phyloP scores from a whole-genome alignment of 2,888 invertebrate genomes.

The Adelphocoris suturalis region DNA sequence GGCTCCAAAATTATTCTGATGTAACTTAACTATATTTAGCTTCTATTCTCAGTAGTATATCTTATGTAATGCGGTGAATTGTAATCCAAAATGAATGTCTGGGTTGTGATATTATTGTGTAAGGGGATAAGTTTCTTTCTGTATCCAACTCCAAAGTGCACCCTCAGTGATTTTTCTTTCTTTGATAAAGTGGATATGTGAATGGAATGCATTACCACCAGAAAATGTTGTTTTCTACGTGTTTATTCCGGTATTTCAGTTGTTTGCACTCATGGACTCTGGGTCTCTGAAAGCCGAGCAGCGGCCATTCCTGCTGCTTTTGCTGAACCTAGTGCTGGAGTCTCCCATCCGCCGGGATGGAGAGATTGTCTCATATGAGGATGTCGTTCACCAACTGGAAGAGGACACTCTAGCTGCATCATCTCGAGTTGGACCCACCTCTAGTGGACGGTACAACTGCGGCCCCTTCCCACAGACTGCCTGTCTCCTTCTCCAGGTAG shows the following conservation, averaged over 20 bases:
- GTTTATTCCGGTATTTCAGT: conserved; percentile 79
- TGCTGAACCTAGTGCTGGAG: conserved; percentile 87
- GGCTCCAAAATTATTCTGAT: too few species aligned
- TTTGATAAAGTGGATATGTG: too few species aligned
- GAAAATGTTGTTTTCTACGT: too few species aligned
- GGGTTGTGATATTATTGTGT: too few species aligned
- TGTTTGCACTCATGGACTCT: conserved; percentile 87
- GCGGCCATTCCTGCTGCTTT: conserved; percentile 87
- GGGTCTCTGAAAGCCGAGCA: conserved; percentile 81
- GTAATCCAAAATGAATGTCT: too few species aligned
- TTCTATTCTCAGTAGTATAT: too few species aligned
- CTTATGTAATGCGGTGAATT: too few species aligned
- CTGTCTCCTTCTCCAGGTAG: conserved; percentile 84
- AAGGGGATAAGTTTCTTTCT: too few species aligned
- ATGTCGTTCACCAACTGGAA: conserved; percentile 89
- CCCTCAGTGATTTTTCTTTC: too few species aligned
- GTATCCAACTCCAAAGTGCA: too few species aligned
- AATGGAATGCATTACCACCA: too few species aligned
- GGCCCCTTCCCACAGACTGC: conserved; percentile 87
- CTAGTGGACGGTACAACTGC: conserved; percentile 83
- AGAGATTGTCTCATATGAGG: conserved; percentile 83
- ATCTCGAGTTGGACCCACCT: conserved; percentile 84
- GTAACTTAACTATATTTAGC: too few species aligned
- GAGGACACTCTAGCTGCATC: conserved; percentile 85
- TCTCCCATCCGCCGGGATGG: conserved; percentile 84